Conservation (phyloP, 2,113 vertebrate species). For the Tympanuchus pallidicinctus region DNA sequence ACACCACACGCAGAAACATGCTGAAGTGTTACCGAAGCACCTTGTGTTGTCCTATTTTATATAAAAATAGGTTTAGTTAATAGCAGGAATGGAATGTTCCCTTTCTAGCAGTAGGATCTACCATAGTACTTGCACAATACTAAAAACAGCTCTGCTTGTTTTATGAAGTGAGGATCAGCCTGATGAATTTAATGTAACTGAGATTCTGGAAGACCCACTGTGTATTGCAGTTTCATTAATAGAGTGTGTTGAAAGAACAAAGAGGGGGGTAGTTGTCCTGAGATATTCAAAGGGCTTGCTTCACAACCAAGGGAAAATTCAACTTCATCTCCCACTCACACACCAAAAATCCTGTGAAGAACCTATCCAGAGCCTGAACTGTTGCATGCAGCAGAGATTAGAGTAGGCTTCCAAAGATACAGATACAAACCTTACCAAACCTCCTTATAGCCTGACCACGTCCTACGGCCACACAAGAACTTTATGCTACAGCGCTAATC, state of each 20-base stretch:
- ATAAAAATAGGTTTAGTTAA: rapidly evolving
- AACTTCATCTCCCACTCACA: not conserved
- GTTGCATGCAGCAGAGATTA: rapidly evolving
- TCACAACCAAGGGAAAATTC: not conserved
- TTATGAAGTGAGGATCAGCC: not conserved
- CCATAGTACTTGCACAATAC: rapidly evolving
- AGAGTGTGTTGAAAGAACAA: not conserved
- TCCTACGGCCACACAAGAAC: not conserved
- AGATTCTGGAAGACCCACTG: not conserved
- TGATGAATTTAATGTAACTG: not conserved
- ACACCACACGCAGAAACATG: not conserved
- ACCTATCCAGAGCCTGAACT: not conserved
- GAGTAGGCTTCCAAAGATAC: not conserved
- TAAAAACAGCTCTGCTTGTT: not conserved
- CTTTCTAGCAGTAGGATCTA: not conserved
- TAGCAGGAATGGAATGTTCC: not conserved
- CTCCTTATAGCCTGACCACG: not conserved
- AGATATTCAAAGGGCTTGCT: not conserved
- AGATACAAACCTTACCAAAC: not conserved
- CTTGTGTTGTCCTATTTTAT: not conserved
- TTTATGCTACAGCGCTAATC: not conserved
- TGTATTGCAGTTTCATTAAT: not conserved
- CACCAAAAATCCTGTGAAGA: rapidly evolving
- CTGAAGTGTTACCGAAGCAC: not conserved
- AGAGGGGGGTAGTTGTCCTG: not conserved